Evolutionary conservation across 2,113 vertebrate species (phyloP).

Genomic region (Lichenostomus cassidix): DNA sequence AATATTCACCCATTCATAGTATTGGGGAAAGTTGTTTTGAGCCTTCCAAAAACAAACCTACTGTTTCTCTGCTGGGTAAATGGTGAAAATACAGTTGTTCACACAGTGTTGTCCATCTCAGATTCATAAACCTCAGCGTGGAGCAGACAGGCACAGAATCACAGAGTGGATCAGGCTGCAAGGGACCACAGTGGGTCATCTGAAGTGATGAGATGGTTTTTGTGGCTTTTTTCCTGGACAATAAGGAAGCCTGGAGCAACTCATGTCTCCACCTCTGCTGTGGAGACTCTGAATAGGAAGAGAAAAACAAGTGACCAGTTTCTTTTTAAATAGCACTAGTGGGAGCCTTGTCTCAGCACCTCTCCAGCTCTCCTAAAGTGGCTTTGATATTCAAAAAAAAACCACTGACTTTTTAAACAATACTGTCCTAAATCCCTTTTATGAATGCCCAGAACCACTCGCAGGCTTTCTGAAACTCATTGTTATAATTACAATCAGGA

Average conservation of each 20-base stretch:
- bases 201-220: neutral
- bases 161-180: neutral
- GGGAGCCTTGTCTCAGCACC: slow-evolving; percentile 7
- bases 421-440: slow-evolving; percentile 46
- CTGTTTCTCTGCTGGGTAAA: neutral
- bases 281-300: neutral
- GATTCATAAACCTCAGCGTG: neutral
- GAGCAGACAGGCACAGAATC: neutral
- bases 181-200: neutral
- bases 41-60: neutral
- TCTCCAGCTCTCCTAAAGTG: neutral
- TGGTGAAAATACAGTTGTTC: neutral
- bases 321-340: slow-evolving; percentile 27
- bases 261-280: neutral
- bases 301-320: neutral
- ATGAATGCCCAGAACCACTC: slow-evolving; percentile 59
- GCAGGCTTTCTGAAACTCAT: slow-evolving; percentile 66
- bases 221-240: neutral
- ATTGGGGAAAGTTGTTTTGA: neutral
- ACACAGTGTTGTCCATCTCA: neutral
- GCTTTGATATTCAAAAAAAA: slow-evolving; percentile 56
- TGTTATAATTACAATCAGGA: slow-evolving; percentile 72
- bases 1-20: neutral
- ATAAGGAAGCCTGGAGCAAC: neutral
- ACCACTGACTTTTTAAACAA: slow-evolving; percentile 20